These are phyloP conservation scores for Notarius quadriscutis DNA, from an alignment of 2,113 vertebrate genomes.

Conservation along the genomic window DNA sequence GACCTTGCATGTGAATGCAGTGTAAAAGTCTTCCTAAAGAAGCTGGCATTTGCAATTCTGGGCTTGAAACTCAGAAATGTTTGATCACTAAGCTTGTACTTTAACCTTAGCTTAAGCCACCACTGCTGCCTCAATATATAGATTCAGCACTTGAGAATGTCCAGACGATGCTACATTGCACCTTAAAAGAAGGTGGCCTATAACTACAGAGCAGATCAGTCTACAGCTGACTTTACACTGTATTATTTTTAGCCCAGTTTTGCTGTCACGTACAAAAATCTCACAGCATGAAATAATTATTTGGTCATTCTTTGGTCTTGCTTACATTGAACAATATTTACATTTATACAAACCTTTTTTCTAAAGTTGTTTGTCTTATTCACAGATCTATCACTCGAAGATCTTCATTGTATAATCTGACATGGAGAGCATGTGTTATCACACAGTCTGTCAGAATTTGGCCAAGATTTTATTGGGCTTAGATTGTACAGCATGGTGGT, in stretches of 20 bases:
- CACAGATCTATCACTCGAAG: background rate
- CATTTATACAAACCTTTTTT: background rate
- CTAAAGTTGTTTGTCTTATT: background rate
- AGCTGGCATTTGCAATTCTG: background rate
- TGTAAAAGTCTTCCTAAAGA: background rate
- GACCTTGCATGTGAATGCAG: background rate
- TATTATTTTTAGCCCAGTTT: background rate
- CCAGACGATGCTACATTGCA: background rate
- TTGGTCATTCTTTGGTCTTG: background rate
- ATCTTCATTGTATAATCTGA: background rate
- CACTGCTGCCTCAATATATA: background rate
- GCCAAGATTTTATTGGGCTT: too few relatives aligned
- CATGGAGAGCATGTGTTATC: too few relatives aligned
- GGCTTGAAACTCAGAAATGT: background rate
- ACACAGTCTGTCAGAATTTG: too few relatives aligned
- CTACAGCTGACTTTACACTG: too few relatives aligned
- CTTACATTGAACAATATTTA: background rate
- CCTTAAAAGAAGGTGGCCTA: background rate
- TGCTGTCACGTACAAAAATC: background rate
- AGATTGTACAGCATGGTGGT: too few relatives aligned
- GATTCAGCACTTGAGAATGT: background rate
- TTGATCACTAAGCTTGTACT: background rate
- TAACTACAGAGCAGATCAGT: background rate
- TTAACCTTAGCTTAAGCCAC: background rate
- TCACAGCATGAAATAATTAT: background rate